These are phyloP conservation scores for Geophilus truncorum DNA, from an alignment of 2,888 invertebrate species.

Conservation along the genomic window DNA sequence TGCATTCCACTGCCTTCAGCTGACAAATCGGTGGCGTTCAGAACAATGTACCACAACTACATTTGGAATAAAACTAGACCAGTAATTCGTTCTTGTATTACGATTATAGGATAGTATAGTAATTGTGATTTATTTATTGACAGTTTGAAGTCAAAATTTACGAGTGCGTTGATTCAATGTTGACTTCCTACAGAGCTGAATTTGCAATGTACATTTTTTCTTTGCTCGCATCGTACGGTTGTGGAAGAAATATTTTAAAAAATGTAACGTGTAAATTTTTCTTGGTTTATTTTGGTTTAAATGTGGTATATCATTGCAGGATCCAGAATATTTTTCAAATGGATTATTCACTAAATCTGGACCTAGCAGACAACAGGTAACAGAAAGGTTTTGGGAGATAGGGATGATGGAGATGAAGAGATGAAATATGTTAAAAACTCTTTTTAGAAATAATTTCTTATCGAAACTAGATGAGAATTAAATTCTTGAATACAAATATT, in stretches of 20 bases:
- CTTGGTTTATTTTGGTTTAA: slow-evolving; percentile 41
- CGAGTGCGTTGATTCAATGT: slow-evolving; percentile 56
- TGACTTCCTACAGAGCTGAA: slow-evolving; percentile 53
- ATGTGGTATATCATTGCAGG: too few species aligned
- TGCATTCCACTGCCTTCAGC: slow-evolving; percentile 75
- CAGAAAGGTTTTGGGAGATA: too few species aligned
- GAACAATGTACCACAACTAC: slow-evolving; percentile 72
- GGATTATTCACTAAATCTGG: slow-evolving; percentile 64
- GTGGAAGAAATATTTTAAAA: slow-evolving; percentile 61
- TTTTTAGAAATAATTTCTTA: slow-evolving; percentile 39
- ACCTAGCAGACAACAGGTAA: slow-evolving; percentile 48
- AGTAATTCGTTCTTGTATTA: slow-evolving; percentile 50
- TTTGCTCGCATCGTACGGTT: slow-evolving; percentile 58
- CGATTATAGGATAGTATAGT: not conserved
- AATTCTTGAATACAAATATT: too few species aligned
- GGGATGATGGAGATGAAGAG: too few species aligned
- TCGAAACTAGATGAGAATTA: slow-evolving; percentile 42
- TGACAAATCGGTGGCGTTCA: slow-evolving; percentile 73
- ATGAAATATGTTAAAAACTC: too few species aligned
- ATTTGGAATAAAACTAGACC: slow-evolving; percentile 66
- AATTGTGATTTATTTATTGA: not conserved
- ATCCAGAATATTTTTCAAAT: slow-evolving; percentile 64
- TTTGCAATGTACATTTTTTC: slow-evolving; percentile 60
- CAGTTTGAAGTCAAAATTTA: slow-evolving; percentile 68
- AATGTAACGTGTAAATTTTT: slow-evolving; percentile 42